A percentile compares a stretch with the other conserved stretches of the same genome.
Conservation (phyloP, 2,888 invertebrate species). For the Linhomoeus sp. region DNA sequence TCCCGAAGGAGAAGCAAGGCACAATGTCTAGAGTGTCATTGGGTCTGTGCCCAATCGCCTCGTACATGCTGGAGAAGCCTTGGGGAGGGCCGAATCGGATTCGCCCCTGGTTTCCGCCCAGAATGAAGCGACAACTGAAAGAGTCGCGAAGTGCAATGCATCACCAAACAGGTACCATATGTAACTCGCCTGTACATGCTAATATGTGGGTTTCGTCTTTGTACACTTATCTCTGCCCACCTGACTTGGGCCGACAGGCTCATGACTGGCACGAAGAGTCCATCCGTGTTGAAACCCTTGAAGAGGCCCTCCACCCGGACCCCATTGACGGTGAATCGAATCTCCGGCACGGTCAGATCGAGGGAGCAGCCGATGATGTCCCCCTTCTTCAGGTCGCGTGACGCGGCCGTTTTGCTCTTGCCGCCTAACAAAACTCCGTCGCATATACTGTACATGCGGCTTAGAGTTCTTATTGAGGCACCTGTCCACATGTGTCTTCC, state of each 20-base stretch:
- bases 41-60: too few species aligned
- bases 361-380: slow-evolving; percentile 90
- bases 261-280: slow-evolving; percentile 95
- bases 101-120: slow-evolving; percentile 94
- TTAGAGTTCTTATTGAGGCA: neutral
- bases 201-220: too few species aligned
- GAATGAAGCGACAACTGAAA: slow-evolving; percentile 71
- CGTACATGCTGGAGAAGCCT: slow-evolving; percentile 81
- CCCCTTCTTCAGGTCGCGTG: slow-evolving; percentile 41
- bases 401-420: slow-evolving; percentile 9
- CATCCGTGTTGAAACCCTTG: slow-evolving; percentile 83
- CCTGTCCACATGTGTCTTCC: slow-evolving; percentile 86
- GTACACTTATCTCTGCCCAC: slow-evolving; percentile 32
- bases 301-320: slow-evolving; percentile 63
- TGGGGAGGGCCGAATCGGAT: slow-evolving; percentile 76
- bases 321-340: slow-evolving; percentile 90
- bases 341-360: slow-evolving; percentile 70
- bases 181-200: too few species aligned
- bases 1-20: slow-evolving; percentile 94
- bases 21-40: slow-evolving; percentile 77
- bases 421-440: too few species aligned
- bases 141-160: neutral
- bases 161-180: too few species aligned
- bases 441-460: too few species aligned
- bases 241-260: slow-evolving; percentile 90